These are phyloP conservation scores for Lutjanus campechanus DNA, from an alignment of 2,797 vertebrate species.

Conservation along the genomic window DNA sequence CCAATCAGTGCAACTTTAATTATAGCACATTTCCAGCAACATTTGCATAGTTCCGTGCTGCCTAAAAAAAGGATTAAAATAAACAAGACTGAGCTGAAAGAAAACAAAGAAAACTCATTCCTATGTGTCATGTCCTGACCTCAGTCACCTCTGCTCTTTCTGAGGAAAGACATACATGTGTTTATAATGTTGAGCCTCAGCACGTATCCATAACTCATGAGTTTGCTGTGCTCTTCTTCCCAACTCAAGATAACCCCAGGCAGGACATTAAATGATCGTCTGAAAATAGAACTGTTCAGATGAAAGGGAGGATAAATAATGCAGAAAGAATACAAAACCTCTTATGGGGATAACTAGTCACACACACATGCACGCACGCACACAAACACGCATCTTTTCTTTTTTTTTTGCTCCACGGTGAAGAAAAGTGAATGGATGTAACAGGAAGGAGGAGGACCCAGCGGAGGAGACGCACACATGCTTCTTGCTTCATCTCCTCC, in stretches of 20 bases:
- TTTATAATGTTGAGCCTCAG: conserved; percentile 45
- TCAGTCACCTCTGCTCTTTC: conserved; percentile 42
- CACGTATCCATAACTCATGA: conserved; percentile 66
- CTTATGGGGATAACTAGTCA: conserved; percentile 77
- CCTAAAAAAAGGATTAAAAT: conserved; percentile 25
- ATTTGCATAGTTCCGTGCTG: conserved; percentile 31
- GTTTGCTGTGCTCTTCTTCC: conserved; percentile 50
- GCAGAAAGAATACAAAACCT: conserved; percentile 80
- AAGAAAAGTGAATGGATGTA: conserved; percentile 83
- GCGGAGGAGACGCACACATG: conserved; percentile 71
- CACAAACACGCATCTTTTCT: conserved; percentile 26
- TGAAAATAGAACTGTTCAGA: conserved; percentile 81
- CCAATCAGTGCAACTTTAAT: conserved; percentile 58
- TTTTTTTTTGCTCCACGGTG: conserved; percentile 53
- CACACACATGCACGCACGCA: conserved; percentile 55
- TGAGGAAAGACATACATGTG: conserved; percentile 46
- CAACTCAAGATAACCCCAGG: conserved; percentile 63
- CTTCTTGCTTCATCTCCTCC: conserved; percentile 81
- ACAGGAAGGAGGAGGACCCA: conserved; percentile 83
- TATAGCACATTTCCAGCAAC: conserved; percentile 46
- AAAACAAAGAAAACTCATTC: conserved; percentile 40
- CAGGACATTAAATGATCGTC: conserved; percentile 72
- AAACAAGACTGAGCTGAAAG: conserved; percentile 28
- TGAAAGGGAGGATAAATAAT: conserved; percentile 82
- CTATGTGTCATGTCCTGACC: conserved; percentile 45